Evolutionary conservation across 2,888 invertebrate genomes (phyloP).

Genomic region (Dynastes tityus): DNA sequence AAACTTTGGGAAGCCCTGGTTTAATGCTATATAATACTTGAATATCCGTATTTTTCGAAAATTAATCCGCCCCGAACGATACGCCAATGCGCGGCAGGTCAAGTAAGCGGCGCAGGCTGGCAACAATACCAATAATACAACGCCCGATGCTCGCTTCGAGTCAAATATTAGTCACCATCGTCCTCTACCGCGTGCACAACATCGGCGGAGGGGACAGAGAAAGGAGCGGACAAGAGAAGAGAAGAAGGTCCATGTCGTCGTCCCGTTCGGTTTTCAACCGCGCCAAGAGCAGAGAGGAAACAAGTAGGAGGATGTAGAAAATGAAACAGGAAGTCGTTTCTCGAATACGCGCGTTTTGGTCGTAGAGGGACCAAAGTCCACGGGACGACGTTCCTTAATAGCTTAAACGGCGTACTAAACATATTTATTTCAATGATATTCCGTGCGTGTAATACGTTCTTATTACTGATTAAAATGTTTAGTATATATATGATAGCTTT

Average conservation of each 20-base stretch:
- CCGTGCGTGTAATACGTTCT: neutral
- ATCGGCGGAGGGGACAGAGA: neutral
- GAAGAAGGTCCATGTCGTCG: neutral
- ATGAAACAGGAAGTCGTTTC: constrained; percentile 49
- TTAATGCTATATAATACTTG: too few species aligned
- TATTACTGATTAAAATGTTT: neutral
- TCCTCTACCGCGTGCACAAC: constrained; percentile 20
- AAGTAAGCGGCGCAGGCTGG: neutral
- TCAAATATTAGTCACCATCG: constrained; percentile 47
- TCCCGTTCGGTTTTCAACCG: neutral
- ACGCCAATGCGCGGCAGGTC: neutral
- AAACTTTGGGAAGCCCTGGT: too few species aligned
- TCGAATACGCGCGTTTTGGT: constrained; percentile 30
- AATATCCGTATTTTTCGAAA: too few species aligned
- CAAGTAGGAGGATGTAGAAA: constrained; percentile 48
- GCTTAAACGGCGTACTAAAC: neutral
- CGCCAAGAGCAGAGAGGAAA: constrained; percentile 20
- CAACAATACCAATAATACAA: constrained; percentile 15
- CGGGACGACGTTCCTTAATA: neutral
- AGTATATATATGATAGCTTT: too few species aligned
- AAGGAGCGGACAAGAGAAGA: constrained; percentile 2
- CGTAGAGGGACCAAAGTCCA: constrained; percentile 31
- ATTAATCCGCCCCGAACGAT: neutral
- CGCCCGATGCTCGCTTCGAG: constrained; percentile 11
- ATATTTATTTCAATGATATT: neutral